Conservation (phyloP, 2,113 vertebrate genomes). For the Lamprotornis superbus region DNA sequence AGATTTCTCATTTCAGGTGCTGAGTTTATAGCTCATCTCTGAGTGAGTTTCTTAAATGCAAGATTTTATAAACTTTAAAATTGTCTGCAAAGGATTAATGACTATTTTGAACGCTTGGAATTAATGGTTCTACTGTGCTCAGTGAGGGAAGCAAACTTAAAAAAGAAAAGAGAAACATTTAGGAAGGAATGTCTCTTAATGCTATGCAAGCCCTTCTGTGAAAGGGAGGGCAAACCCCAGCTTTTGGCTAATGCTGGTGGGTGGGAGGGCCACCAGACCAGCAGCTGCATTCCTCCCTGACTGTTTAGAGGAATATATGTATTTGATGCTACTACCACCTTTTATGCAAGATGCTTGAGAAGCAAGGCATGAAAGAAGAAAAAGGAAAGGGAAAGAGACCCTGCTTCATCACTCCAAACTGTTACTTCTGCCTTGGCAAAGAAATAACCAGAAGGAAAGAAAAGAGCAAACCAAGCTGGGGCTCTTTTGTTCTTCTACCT, state of each 20-base stretch:
- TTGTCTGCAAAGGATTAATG: background rate
- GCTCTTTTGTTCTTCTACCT: background rate
- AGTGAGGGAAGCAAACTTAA: background rate
- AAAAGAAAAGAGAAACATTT: background rate
- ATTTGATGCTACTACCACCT: background rate
- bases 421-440: background rate
- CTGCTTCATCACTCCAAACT: background rate
- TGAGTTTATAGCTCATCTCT: background rate
- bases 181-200: background rate
- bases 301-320: background rate
- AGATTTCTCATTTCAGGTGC: background rate
- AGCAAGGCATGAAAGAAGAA: background rate
- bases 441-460: background rate
- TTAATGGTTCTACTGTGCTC: background rate
- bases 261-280: background rate
- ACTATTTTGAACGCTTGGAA: background rate
- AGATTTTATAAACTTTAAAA: background rate
- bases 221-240: background rate
- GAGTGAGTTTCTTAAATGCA: background rate
- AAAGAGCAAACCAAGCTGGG: background rate
- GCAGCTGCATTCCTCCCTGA: background rate
- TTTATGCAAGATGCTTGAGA: background rate
- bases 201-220: background rate
- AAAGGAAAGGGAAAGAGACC: background rate
- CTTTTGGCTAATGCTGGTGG: background rate